Conservation (phyloP, 2,888 invertebrate genomes). For the Dryadula phaetusa region DNA sequence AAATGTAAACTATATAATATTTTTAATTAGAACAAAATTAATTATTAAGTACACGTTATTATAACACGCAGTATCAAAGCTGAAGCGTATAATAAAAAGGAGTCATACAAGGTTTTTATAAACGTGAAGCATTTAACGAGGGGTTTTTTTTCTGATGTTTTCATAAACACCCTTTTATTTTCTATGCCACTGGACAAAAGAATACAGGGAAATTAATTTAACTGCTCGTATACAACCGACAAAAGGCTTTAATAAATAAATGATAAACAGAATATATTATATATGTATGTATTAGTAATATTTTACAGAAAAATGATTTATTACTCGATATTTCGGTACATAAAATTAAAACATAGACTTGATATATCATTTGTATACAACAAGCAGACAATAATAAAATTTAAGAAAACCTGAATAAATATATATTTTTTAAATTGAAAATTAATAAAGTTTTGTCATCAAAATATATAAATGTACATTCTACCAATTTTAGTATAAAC, state of each 20-base stretch:
- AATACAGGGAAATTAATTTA: conserved; percentile 39
- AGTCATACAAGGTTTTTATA: conserved; percentile 20
- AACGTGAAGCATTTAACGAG: conserved; percentile 32
- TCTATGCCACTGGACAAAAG: conserved; percentile 41
- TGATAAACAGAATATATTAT: not conserved
- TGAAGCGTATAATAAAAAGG: conserved; percentile 18
- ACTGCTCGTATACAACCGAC: conserved; percentile 31
- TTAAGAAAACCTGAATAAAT: too few species aligned
- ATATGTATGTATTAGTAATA: not conserved
- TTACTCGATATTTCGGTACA: too few species aligned
- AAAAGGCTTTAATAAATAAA: conserved; percentile 7
- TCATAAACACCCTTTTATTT: conserved; percentile 43
- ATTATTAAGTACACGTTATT: conserved; percentile 15
- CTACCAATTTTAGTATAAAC: too few species aligned
- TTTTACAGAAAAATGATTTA: not conserved
- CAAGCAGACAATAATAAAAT: too few species aligned
- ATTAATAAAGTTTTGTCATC: too few species aligned
- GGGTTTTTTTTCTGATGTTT: conserved; percentile 37
- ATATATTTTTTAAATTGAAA: too few species aligned
- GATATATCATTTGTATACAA: too few species aligned
- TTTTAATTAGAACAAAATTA: conserved; percentile 13
- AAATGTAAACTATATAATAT: not conserved
- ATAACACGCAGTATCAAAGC: conserved; percentile 24
- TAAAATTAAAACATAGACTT: too few species aligned
- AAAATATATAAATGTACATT: too few species aligned